A percentile compares a stretch with the other conserved stretches of the same genome.
Evolutionary conservation across 2,797 vertebrate species (phyloP).

Genomic region (Centroberyx gerrardi): DNA sequence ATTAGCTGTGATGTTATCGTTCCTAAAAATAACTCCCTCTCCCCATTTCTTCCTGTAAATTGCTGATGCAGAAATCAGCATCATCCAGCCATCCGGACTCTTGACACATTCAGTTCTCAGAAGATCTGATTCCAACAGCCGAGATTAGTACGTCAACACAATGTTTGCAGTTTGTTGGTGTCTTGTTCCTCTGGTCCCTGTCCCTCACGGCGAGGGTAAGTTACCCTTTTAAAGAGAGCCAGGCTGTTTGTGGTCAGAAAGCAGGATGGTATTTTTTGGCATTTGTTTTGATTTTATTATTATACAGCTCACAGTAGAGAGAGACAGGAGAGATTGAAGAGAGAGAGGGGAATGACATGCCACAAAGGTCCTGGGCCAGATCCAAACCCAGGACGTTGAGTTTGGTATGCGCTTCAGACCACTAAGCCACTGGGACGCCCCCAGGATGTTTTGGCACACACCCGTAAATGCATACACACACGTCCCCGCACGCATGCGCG

Average conservation of each 20-base stretch:
- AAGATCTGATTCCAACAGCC: slow-evolving; percentile 12
- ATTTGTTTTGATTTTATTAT: too few species aligned
- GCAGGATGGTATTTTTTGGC: too few species aligned
- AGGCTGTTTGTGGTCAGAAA: neutral
- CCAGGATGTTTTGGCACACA: neutral
- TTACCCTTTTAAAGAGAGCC: neutral
- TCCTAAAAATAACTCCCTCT: slow-evolving; percentile 50
- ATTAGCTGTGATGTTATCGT: slow-evolving; percentile 62
- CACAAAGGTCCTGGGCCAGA: too few species aligned
- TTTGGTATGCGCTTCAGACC: too few species aligned
- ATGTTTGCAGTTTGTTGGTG: slow-evolving; percentile 8
- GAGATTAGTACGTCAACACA: slow-evolving; percentile 38
- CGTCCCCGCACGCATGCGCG: neutral
- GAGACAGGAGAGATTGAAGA: too few species aligned
- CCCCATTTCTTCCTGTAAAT: slow-evolving; percentile 57
- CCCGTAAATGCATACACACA: neutral
- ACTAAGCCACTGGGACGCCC: too few species aligned
- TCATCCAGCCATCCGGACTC: slow-evolving; percentile 27
- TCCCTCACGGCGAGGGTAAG: neutral
- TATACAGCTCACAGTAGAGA: too few species aligned
- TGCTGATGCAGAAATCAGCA: slow-evolving; percentile 56
- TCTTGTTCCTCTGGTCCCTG: slow-evolving; percentile 9
- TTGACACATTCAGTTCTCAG: slow-evolving; percentile 26
- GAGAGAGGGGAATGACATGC: too few species aligned
- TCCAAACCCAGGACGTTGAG: too few species aligned